Percentiles rank a stretch among this genome's conserved stretches.
phyloP scores from a whole-genome alignment of 2,888 invertebrate genomes.

The Neocrepidodera transversa region DNA sequence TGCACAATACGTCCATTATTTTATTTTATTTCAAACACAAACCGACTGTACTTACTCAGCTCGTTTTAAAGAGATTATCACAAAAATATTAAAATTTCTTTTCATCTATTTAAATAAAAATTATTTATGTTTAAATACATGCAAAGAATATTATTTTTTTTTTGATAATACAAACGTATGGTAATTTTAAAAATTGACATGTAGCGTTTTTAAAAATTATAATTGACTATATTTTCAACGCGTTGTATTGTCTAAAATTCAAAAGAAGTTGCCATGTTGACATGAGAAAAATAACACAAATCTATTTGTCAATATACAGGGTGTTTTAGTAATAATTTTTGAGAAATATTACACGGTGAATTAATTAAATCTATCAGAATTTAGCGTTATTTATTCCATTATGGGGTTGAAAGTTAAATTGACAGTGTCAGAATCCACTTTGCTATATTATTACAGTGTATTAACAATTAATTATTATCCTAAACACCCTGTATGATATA shows the following conservation, averaged over 20 bases:
- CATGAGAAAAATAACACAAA: too few relatives aligned
- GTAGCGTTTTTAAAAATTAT: slow-evolving; percentile 41
- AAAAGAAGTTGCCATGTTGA: too few relatives aligned
- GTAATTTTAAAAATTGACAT: slow-evolving; percentile 31
- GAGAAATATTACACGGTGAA: too few relatives aligned
- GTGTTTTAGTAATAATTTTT: too few relatives aligned
- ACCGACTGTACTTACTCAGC: slow-evolving; percentile 30
- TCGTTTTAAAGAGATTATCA: neutral
- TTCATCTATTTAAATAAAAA: neutral
- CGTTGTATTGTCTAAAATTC: slow-evolving; percentile 43
- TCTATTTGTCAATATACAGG: too few relatives aligned
- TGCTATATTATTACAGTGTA: too few relatives aligned
- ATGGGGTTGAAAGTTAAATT: too few relatives aligned
- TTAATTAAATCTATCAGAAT: too few relatives aligned
- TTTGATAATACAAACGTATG: neutral
- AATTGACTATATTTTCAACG: slow-evolving; percentile 47
- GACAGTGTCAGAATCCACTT: too few relatives aligned
- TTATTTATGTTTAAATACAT: neutral
- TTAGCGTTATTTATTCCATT: too few relatives aligned
- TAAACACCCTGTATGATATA: too few relatives aligned
- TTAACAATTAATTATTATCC: too few relatives aligned
- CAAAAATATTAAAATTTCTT: neutral
- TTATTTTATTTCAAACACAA: slow-evolving; percentile 25
- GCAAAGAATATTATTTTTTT: neutral
- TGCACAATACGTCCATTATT: slow-evolving; percentile 43